These are phyloP conservation scores for Apodemia hepburni DNA, from an alignment of 2,888 invertebrate species.

Conservation along the genomic window DNA sequence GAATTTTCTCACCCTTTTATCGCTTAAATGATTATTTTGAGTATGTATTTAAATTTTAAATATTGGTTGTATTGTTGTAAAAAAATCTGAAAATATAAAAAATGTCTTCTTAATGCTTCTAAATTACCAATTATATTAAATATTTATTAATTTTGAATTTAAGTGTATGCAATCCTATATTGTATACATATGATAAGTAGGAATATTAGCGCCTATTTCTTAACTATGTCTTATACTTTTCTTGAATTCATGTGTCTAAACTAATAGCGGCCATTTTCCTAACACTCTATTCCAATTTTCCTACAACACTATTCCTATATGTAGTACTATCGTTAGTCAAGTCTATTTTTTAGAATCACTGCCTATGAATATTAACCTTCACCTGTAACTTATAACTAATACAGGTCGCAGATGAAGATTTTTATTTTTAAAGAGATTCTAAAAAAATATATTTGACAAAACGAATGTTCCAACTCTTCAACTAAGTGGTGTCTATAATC, in stretches of 20 bases:
- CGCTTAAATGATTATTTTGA: too few species aligned
- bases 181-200: neutral
- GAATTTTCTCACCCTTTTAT: too few species aligned
- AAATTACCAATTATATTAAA: too few species aligned
- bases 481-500: constrained; percentile 74
- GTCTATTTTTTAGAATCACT: constrained; percentile 43
- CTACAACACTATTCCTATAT: neutral
- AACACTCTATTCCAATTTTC: neutral
- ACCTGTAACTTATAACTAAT: constrained; percentile 49
- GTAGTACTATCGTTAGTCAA: constrained; percentile 37
- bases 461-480: constrained; percentile 41
- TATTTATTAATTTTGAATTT: too few species aligned
- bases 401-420: constrained; percentile 48
- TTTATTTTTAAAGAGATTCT: constrained; percentile 43
- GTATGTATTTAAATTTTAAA: too few species aligned
- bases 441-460: constrained; percentile 46
- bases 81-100: too few species aligned
- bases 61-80: too few species aligned
- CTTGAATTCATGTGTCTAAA: neutral
- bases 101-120: too few species aligned
- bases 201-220: neutral
- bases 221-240: neutral
- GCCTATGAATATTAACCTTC: constrained; percentile 53
- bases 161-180: neutral
- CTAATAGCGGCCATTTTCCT: neutral